A percentile compares a stretch with the other conserved stretches of the same genome.
These are phyloP conservation scores for Eriosoma lanigerum DNA, from an alignment of 1,140 invertebrate genomes.

Conservation along the genomic window DNA sequence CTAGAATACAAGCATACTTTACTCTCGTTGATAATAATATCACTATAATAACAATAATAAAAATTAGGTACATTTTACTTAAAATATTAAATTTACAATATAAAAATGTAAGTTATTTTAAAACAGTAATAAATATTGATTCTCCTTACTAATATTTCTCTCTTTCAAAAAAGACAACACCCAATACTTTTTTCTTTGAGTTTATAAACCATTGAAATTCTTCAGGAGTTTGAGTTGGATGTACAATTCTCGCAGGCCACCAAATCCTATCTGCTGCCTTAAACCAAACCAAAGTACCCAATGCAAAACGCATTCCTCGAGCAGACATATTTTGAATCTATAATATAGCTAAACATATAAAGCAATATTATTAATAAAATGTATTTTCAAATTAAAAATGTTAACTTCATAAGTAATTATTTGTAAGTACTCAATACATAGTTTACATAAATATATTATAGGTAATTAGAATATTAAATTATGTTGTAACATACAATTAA, in stretches of 20 bases:
- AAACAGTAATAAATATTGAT: neutral
- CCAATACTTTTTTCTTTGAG: neutral
- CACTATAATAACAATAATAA: neutral
- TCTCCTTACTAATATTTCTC: neutral
- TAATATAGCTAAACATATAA: neutral
- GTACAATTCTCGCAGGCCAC: neutral
- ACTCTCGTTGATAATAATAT: neutral
- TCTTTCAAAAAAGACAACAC: neutral
- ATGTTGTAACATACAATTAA: too few relatives aligned
- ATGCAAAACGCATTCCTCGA: too few relatives aligned
- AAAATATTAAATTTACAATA: too few relatives aligned
- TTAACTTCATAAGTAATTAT: too few relatives aligned
- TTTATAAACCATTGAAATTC: too few relatives aligned
- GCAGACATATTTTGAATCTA: neutral
- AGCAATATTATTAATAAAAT: neutral
- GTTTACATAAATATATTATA: too few relatives aligned
- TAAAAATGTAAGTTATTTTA: too few relatives aligned
- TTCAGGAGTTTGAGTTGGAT: neutral
- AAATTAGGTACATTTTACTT: neutral
- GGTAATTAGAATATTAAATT: too few relatives aligned
- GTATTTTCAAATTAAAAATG: too few relatives aligned
- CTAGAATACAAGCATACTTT: neutral
- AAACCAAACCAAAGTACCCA: neutral
- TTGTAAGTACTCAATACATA: too few relatives aligned
- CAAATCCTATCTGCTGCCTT: neutral